Evolutionary conservation across 2,888 invertebrate species (phyloP), one percentile per base, ranked within the genome.

Genomic region (Anagyrus pseudococci): DNA sequence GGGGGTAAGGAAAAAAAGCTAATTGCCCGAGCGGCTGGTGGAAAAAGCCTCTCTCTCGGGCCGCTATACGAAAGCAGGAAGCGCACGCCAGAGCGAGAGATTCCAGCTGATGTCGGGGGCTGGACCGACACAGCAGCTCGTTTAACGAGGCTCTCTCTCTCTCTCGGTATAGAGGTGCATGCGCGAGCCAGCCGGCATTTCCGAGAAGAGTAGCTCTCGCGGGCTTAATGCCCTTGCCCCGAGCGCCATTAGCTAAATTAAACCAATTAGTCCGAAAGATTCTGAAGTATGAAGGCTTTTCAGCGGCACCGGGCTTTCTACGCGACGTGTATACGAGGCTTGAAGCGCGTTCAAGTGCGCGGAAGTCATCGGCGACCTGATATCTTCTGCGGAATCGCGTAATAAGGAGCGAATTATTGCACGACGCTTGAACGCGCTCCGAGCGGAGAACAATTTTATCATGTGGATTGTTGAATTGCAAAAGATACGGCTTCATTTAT

Each of bases 191-290:
- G 17, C 19, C 40, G 20, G 52, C 53, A 54, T 56, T 71, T 71
- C 71, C 65, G 50, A 71, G 72, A 72, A 71, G 65, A 68, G 67
- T 61, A 61, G n/a, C n/a, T n/a, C n/a, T n/a, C n/a, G n/a, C n/a
- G n/a, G 55, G 53, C 65, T 66, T 70, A 70, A 70, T 70, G 63
- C 66, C 26, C 37, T 17, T 15, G 25, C 22, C 17, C 19, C 6
- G n/a, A 19, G 8, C 65, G 62, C 66, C 65, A 70, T 71, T 69
- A 71, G 68, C 70, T 70, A 70, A 72, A 73, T 72, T 71, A 72
- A 72, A 71, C 69, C 69, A 72, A 72, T 73, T 73, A 73, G 68
- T 69, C 66, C 41, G 33, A 7, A 20, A 48, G 47, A 46, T 46
- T 50, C 52, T 37, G 8, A n/a, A n/a, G n/a, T n/a, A n/a, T n/a